These are phyloP conservation scores for Labia minor DNA, from an alignment of 2,888 invertebrate genomes.

Conservation along the genomic window DNA sequence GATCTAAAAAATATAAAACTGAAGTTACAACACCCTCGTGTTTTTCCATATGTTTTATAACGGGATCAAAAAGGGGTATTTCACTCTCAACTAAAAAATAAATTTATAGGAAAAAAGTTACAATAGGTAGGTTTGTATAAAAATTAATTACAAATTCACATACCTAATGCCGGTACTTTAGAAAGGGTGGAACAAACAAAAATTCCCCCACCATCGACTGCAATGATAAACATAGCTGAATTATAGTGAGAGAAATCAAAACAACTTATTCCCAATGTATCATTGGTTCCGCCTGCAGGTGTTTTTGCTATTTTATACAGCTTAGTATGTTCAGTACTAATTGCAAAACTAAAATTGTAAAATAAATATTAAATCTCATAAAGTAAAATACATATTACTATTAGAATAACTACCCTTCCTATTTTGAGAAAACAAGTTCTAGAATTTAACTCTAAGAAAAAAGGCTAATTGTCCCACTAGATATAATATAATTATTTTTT, in stretches of 20 bases:
- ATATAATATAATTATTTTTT: too few relatives aligned
- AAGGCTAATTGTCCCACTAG: too few relatives aligned
- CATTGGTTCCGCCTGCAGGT: conserved; percentile 19
- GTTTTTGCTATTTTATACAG: conserved; percentile 17
- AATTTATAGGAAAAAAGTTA: too few relatives aligned
- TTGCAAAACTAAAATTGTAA: conserved; percentile 23
- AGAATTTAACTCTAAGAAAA: too few relatives aligned
- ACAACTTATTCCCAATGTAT: conserved; percentile 31
- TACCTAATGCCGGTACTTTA: conserved; percentile 28
- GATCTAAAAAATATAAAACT: conserved; percentile 34
- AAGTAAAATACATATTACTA: neutral
- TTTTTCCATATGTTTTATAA: conserved; percentile 34
- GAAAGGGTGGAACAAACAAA: conserved; percentile 36
- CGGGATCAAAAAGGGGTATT: conserved; percentile 34
- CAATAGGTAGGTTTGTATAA: too few relatives aligned
- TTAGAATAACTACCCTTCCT: neutral
- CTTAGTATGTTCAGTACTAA: conserved; percentile 19
- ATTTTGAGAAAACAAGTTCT: too few relatives aligned
- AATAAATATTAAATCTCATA: neutral
- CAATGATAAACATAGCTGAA: conserved; percentile 36
- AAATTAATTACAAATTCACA: neutral
- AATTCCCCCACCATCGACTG: conserved; percentile 36
- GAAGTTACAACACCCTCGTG: conserved; percentile 35
- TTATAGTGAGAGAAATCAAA: conserved; percentile 36
- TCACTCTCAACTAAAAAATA: conserved; percentile 24